Evolutionary conservation across 2,113 vertebrate genomes (phyloP).

Genomic region (Myiopsitta monachus): DNA sequence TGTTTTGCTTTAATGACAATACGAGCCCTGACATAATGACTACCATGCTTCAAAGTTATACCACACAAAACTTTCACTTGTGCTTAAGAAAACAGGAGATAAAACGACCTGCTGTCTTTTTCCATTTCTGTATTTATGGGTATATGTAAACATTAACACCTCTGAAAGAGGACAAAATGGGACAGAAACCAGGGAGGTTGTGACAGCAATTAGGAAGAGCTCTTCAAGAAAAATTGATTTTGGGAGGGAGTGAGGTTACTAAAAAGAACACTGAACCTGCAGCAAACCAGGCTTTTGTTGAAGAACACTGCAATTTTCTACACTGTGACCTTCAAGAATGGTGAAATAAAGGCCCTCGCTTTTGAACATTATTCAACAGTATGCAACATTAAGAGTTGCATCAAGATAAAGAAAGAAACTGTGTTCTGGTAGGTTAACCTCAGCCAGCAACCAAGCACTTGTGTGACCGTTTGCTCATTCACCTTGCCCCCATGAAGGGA

Average conservation of each 20-base stretch:
- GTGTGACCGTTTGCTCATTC: rapidly evolving
- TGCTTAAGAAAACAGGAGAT: constrained; percentile 6
- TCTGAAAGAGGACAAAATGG: neutral
- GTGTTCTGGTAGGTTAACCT: neutral
- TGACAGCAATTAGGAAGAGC: neutral
- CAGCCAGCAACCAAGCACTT: neutral
- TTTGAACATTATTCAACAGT: neutral
- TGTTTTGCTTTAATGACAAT: constrained; percentile 24
- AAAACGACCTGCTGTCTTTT: neutral
- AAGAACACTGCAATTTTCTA: neutral
- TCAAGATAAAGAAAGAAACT: neutral
- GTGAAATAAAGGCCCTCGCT: neutral
- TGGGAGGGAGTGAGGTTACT: neutral
- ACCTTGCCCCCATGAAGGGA: neutral
- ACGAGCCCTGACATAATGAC: neutral
- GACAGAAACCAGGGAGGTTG: neutral
- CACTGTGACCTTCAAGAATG: neutral
- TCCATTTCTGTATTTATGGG: neutral
- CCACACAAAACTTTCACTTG: neutral
- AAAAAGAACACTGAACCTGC: neutral
- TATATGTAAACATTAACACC: neutral
- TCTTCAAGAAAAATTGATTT: neutral
- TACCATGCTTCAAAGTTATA: neutral
- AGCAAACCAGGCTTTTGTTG: neutral
- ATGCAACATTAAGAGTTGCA: neutral